Conservation (phyloP, 1,140 invertebrate species). For the Drosophila truncata region DNA sequence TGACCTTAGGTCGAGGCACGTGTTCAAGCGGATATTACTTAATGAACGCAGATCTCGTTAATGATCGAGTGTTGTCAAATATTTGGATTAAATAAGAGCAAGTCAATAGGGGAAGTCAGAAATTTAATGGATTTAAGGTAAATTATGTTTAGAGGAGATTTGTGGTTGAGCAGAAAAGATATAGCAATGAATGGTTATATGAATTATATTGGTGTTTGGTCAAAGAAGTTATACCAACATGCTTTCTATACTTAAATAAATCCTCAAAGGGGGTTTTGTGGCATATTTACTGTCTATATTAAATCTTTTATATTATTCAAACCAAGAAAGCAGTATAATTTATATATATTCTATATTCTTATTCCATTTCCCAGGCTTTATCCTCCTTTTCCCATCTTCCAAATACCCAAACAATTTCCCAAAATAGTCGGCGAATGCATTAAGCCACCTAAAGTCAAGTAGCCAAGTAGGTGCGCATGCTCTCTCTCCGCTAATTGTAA, state of each 20-base stretch:
- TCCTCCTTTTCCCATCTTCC: not conserved
- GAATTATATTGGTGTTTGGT: no score
- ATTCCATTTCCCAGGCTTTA: not conserved
- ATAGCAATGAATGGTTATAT: no score
- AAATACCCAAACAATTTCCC: slow-evolving; percentile 16
- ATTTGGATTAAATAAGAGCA: slow-evolving; percentile 11
- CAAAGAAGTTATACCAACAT: not conserved
- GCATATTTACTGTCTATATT: no score
- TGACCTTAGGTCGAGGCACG: slow-evolving; percentile 42
- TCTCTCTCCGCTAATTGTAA: slow-evolving; percentile 73
- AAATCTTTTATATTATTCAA: not conserved
- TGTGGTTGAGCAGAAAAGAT: no score
- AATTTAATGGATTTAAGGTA: not conserved
- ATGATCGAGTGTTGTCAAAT: slow-evolving; percentile 23
- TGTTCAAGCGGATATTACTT: slow-evolving; percentile 30
- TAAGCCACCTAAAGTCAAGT: slow-evolving; percentile 63
- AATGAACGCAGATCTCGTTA: slow-evolving; percentile 8
- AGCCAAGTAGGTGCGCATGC: slow-evolving; percentile 57
- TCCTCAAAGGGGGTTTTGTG: not conserved
- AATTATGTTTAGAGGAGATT: not conserved
- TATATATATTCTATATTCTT: not conserved
- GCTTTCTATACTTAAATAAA: not conserved
- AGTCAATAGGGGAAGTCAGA: not conserved
- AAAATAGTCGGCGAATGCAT: slow-evolving; percentile 55
- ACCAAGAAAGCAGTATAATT: not conserved